Percentiles rank a stretch among this genome's conserved stretches.
Conservation (phyloP, 2,797 vertebrate genomes). For the Pseudomugil gertrudae region DNA sequence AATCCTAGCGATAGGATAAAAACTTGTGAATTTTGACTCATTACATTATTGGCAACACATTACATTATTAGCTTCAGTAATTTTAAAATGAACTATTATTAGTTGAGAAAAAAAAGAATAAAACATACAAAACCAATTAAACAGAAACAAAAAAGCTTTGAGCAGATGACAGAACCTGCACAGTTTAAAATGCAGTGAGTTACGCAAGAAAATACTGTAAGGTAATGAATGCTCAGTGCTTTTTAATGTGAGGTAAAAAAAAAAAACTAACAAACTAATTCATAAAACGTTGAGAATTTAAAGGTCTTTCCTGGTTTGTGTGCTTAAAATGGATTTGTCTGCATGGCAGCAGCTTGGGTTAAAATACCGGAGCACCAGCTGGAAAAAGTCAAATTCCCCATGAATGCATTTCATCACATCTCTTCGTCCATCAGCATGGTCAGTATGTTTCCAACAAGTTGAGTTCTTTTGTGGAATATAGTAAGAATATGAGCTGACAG, state of each 20-base stretch:
- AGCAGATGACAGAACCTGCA: too few relatives aligned
- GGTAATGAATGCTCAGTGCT: background rate
- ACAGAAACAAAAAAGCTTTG: background rate
- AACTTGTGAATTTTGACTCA: background rate
- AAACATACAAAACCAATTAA: too few relatives aligned
- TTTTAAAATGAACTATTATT: background rate
- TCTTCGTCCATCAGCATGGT: conserved; percentile 35
- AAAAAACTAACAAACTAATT: background rate
- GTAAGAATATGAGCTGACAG: conserved; percentile 10
- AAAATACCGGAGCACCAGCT: conserved; percentile 1
- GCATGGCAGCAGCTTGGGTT: conserved; percentile 10
- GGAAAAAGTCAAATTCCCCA: background rate
- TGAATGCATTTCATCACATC: background rate
- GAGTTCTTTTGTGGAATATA: conserved; percentile 2
- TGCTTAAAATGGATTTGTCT: background rate
- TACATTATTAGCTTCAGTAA: too few relatives aligned
- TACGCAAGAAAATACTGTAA: background rate
- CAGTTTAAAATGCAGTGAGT: too few relatives aligned
- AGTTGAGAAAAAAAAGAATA: background rate
- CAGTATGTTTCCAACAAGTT: conserved; percentile 30
- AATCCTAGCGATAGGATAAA: background rate
- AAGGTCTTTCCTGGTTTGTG: background rate
- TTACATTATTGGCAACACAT: too few relatives aligned
- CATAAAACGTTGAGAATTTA: background rate
- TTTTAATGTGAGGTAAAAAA: background rate